A percentile compares a stretch with the other conserved stretches of the same genome.
Conservation (phyloP, 2,113 vertebrate genomes). For the Anas platyrhynchos region DNA sequence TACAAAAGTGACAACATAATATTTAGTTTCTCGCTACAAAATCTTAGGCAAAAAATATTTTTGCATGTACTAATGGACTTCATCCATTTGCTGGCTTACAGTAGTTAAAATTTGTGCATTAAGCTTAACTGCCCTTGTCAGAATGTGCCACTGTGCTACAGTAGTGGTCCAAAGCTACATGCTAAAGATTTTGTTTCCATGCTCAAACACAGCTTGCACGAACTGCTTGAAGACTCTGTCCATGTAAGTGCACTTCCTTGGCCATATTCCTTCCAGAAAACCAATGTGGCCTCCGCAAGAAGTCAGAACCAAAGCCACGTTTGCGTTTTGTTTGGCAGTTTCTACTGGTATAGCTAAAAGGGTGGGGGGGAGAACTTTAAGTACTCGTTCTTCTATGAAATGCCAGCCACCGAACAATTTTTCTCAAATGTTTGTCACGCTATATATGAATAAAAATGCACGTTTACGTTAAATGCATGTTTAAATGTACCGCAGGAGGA, state of each 20-base stretch:
- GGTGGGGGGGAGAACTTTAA: background rate
- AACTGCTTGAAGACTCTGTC: conserved; percentile 98
- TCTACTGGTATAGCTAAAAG: conserved; percentile 92
- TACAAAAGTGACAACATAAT: conserved; percentile 75
- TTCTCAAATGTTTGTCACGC: background rate
- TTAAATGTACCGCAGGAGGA: background rate
- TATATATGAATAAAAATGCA: background rate
- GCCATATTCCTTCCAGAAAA: conserved; percentile 97
- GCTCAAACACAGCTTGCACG: conserved; percentile 90
- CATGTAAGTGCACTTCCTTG: conserved; percentile 96
- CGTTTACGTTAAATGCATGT: background rate
- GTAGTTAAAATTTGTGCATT: conserved; percentile 73
- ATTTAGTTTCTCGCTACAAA: conserved; percentile 76
- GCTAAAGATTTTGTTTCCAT: conserved; percentile 83
- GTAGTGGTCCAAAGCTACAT: conserved; percentile 66
- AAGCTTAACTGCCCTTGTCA: conserved; percentile 66
- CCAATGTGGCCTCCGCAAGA: conserved; percentile 96
- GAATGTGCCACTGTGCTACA: conserved; percentile 33
- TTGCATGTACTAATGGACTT: conserved; percentile 73
- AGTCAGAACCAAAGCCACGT: conserved; percentile 93
- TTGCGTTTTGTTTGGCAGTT: conserved; percentile 95
- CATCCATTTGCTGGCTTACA: conserved; percentile 73
- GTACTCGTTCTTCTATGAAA: background rate
- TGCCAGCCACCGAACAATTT: background rate
- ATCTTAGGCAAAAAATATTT: conserved; percentile 76